Evolutionary conservation across 1,140 invertebrate genomes (phyloP).

Genomic region (Drosophila malerkotliana): DNA sequence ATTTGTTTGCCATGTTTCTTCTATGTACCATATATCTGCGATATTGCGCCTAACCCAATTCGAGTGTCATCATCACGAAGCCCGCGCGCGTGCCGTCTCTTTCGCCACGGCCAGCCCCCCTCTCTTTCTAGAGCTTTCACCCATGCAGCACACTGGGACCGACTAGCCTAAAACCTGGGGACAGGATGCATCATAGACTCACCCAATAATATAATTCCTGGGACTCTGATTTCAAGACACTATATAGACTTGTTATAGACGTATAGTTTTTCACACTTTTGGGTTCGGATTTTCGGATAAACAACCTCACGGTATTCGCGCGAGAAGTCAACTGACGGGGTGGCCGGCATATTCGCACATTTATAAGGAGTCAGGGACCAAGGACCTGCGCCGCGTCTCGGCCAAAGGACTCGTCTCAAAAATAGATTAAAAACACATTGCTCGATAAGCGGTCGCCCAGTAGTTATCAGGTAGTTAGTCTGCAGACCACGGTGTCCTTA

Average conservation of each 20-base stretch:
- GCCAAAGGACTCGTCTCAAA: conserved; percentile 4
- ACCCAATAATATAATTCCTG: no score
- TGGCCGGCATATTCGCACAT: conserved; percentile 2
- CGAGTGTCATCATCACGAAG: conserved; percentile 73
- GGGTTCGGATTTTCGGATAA: background rate
- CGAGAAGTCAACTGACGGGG: conserved; percentile 47
- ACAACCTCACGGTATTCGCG: conserved; percentile 20
- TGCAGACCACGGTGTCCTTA: conserved; percentile 2
- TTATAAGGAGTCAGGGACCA: conserved; percentile 26
- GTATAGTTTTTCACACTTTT: background rate
- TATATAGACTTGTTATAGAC: no score
- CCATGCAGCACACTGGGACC: conserved; percentile 12
- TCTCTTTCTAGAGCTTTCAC: conserved; percentile 6
- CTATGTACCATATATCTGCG: background rate
- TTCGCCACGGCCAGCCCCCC: background rate
- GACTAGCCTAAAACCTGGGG: no score
- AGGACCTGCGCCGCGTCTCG: background rate
- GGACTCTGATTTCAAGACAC: no score
- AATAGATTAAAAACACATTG: conserved; percentile 70
- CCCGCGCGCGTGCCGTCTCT: conserved; percentile 1
- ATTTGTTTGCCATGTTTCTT: background rate
- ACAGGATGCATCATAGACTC: no score
- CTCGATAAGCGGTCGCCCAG: conserved; percentile 26
- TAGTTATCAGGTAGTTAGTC: conserved; percentile 37
- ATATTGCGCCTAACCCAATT: conserved; percentile 75